Evolutionary conservation across 2,113 vertebrate genomes (phyloP).

Genomic region (Cebidichthys violaceus): DNA sequence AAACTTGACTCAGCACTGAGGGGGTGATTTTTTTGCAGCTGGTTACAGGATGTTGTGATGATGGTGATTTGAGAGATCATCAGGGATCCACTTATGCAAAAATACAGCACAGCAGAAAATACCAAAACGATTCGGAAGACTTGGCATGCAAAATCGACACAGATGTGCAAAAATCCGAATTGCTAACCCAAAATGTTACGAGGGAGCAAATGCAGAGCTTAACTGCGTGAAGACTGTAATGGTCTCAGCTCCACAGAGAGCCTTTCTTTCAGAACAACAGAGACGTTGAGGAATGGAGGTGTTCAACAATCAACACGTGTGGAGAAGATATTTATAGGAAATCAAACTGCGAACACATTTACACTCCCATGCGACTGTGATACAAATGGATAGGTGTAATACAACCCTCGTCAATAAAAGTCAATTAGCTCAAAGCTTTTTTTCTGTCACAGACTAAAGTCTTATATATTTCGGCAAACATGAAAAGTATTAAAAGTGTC

Average conservation of each 20-base stretch:
- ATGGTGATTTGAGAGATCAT: not conserved
- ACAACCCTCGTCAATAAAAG: not conserved
- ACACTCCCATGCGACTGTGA: not conserved
- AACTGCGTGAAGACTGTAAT: conserved; percentile 8
- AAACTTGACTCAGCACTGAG: not conserved
- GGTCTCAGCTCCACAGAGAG: not conserved
- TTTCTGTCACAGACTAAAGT: not conserved
- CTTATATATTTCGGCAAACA: not conserved
- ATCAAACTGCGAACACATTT: not conserved
- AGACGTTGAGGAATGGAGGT: not conserved
- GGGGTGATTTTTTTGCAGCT: not conserved
- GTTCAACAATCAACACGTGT: not conserved
- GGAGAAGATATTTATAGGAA: not conserved
- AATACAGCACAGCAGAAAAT: not conserved
- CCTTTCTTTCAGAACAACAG: conserved; percentile 13
- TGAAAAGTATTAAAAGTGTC: not conserved
- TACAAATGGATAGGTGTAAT: not conserved
- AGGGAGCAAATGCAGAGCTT: conserved; percentile 25
- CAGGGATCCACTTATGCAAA: not conserved
- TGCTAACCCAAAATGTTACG: conserved; percentile 2
- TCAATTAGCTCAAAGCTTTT: no score
- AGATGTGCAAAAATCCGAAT: conserved; percentile 21
- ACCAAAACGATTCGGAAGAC: not conserved
- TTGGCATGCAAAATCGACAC: conserved; percentile 10
- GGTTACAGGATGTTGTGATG: not conserved